phyloP scores from a whole-genome alignment of 2,113 vertebrate species.

The Pithys albifrons region DNA sequence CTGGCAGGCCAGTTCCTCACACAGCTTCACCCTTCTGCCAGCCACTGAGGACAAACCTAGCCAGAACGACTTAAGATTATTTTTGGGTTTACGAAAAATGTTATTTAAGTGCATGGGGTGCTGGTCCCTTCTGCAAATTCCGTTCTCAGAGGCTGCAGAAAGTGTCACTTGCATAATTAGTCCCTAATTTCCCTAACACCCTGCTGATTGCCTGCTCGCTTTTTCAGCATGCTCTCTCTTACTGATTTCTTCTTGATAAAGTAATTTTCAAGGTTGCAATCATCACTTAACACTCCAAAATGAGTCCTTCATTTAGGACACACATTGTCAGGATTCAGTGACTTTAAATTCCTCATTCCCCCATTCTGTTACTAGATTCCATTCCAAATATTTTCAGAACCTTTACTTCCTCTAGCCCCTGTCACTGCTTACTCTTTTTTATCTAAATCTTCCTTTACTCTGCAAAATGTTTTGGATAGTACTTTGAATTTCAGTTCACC shows the following conservation, averaged over 20 bases:
- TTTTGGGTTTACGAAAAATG: conserved; percentile 11
- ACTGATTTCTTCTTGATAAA: conserved; percentile 45
- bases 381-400: conserved; percentile 10
- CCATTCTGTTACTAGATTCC: background rate
- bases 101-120: conserved; percentile 16
- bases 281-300: conserved; percentile 25
- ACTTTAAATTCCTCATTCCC: background rate
- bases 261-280: conserved; percentile 28
- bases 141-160: conserved; percentile 16
- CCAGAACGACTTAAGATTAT: conserved; percentile 16
- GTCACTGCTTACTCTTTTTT: background rate
- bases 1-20: background rate
- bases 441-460: background rate
- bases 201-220: conserved; percentile 60
- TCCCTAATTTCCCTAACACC: conserved; percentile 53
- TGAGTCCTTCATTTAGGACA: background rate
- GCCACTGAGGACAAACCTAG: background rate
- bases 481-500: background rate
- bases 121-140: conserved; percentile 41
- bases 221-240: conserved; percentile 21
- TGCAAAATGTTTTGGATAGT: background rate
- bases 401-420: background rate
- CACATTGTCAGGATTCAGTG: background rate
- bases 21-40: background rate
- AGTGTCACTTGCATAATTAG: conserved; percentile 55